phyloP scores from a whole-genome alignment of 2,888 invertebrate genomes.

The Platycheirus albimanus region DNA sequence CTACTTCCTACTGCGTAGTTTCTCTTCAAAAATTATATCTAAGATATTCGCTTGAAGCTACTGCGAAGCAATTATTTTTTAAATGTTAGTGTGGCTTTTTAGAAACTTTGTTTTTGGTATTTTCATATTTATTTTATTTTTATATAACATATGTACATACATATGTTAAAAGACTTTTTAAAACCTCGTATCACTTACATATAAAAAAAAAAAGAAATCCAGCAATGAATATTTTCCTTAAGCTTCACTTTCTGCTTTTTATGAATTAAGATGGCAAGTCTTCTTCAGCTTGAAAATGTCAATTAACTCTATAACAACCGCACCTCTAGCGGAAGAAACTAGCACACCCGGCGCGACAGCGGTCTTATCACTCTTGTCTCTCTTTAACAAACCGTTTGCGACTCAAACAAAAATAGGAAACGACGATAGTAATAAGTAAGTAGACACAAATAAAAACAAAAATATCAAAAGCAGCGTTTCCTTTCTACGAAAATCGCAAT shows the following conservation, averaged over 20 bases:
- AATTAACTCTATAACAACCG: neutral
- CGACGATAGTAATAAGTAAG: neutral
- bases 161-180: too few species aligned
- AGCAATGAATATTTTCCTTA: neutral
- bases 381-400: constrained; percentile 28
- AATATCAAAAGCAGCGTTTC: neutral
- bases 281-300: neutral
- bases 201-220: too few species aligned
- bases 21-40: too few species aligned
- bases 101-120: too few species aligned
- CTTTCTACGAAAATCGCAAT: neutral
- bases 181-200: too few species aligned
- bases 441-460: neutral
- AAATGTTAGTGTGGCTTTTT: too few species aligned
- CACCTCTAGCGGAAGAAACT: neutral
- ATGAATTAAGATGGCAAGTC: neutral
- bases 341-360: constrained; percentile 42
- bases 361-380: constrained; percentile 31
- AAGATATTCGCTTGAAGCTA: too few species aligned
- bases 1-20: too few species aligned
- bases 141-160: too few species aligned
- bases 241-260: neutral
- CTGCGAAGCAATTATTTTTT: too few species aligned
- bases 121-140: too few species aligned
- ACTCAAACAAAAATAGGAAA: constrained; percentile 14